Evolutionary conservation across 2,113 vertebrate species (phyloP).

Genomic region (Osmerus mordax): DNA sequence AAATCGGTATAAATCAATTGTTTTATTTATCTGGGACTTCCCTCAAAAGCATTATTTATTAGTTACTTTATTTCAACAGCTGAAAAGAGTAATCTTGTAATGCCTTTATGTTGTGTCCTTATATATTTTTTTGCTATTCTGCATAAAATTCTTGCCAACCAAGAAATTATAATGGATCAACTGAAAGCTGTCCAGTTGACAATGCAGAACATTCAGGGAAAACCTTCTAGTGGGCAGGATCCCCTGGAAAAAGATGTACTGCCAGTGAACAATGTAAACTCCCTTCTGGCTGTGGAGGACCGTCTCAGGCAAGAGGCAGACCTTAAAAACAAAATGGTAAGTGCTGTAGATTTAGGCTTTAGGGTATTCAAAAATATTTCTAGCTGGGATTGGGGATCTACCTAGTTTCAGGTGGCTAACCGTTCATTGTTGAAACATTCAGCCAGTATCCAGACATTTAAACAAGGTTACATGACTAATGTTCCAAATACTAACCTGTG

Average conservation of each 20-base stretch:
- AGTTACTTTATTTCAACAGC: background rate
- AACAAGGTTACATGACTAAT: no score
- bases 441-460: no score
- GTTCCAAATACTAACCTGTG: no score
- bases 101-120: background rate
- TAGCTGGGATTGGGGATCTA: no score
- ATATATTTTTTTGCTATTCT: constrained; percentile 6
- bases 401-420: no score
- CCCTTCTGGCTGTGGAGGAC: constrained; percentile 1
- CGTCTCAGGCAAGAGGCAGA: constrained; percentile 3
- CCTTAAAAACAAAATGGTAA: constrained; percentile 20
- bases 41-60: background rate
- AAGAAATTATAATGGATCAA: constrained; percentile 14
- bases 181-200: constrained; percentile 11
- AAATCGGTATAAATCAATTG: background rate
- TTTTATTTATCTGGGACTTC: background rate
- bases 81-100: background rate
- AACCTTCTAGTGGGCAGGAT: background rate
- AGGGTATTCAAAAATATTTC: no score
- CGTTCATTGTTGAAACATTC: no score
- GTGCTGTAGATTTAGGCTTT: no score
- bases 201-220: constrained; percentile 5
- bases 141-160: constrained; percentile 7
- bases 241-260: constrained; percentile 1
- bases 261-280: background rate